Evolutionary conservation across 2,113 vertebrate species (phyloP).

Genomic region (Podiceps cristatus): DNA sequence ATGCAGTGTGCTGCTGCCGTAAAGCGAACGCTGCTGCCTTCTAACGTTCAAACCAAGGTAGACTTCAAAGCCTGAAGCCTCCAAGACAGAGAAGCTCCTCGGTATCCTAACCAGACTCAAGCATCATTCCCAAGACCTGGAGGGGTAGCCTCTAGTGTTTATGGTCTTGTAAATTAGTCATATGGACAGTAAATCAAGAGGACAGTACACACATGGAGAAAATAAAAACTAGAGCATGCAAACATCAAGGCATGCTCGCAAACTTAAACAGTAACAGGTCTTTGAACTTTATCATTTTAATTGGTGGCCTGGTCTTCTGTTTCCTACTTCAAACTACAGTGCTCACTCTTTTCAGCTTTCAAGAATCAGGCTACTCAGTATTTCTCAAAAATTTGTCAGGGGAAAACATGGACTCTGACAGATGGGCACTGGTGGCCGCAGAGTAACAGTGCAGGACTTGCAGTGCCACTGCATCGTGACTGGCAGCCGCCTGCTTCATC

Average conservation of each 20-base stretch:
- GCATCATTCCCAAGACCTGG: background rate
- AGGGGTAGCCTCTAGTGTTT: background rate
- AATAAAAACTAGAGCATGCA: background rate
- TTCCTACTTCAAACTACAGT: background rate
- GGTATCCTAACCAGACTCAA: background rate
- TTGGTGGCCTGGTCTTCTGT: background rate
- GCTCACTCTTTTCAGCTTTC: background rate
- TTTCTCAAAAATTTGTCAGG: background rate
- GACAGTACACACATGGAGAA: background rate
- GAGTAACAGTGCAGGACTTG: background rate
- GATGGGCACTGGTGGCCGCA: fast-evolving
- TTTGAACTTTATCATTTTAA: background rate
- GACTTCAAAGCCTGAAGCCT: background rate
- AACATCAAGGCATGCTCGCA: background rate
- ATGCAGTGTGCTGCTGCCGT: background rate
- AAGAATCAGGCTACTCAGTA: background rate
- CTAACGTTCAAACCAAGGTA: conserved; percentile 59
- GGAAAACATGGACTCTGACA: background rate
- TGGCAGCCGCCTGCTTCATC: background rate
- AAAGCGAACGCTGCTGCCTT: conserved; percentile 64
- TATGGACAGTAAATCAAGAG: background rate
- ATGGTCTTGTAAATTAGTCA: background rate
- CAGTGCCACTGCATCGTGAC: background rate
- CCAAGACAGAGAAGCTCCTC: background rate
- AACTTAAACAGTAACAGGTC: background rate